These are phyloP conservation scores for Plodia interpunctella DNA, from an alignment of 1,140 invertebrate genomes.

Conservation along the genomic window DNA sequence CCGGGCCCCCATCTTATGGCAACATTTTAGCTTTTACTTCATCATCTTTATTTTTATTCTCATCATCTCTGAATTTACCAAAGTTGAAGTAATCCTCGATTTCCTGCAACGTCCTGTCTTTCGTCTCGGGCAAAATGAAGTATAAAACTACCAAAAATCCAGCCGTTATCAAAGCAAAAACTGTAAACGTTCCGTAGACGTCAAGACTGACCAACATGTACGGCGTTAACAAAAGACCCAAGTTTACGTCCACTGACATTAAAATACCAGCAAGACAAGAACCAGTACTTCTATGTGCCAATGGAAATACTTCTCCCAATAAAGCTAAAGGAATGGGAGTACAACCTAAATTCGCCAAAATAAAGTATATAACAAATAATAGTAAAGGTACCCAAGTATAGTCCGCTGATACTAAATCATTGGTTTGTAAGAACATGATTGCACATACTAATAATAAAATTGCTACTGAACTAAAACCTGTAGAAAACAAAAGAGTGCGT, in stretches of 20 bases:
- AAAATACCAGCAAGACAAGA: slow-evolving; percentile 38
- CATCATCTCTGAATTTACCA: slow-evolving; percentile 32
- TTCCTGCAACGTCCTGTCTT: slow-evolving; percentile 52
- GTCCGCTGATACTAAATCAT: slow-evolving; percentile 33
- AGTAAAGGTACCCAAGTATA: slow-evolving; percentile 39
- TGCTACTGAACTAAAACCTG: slow-evolving; percentile 37
- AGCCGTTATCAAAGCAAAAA: slow-evolving; percentile 37
- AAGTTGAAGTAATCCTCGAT: slow-evolving; percentile 55
- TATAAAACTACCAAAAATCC: slow-evolving; percentile 32
- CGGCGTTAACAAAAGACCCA: slow-evolving; percentile 45
- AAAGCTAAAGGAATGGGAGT: slow-evolving; percentile 54
- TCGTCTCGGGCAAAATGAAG: slow-evolving; percentile 52
- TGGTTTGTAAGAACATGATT: slow-evolving; percentile 36
- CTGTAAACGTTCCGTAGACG: slow-evolving; percentile 49
- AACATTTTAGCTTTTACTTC: slow-evolving; percentile 8
- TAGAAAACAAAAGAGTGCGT: slow-evolving; percentile 43
- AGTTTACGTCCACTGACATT: slow-evolving; percentile 31
- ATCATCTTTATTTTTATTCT: slow-evolving; percentile 6
- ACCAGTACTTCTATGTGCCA: slow-evolving; percentile 48
- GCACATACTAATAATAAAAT: slow-evolving; percentile 34
- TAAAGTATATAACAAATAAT: slow-evolving; percentile 48
- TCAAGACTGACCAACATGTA: slow-evolving; percentile 40
- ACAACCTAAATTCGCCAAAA: slow-evolving; percentile 53
- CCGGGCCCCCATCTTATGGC: neutral
- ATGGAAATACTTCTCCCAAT: slow-evolving; percentile 52